Evolutionary conservation across 1,140 invertebrate species (phyloP).

Genomic region (Dysdera silvatica): DNA sequence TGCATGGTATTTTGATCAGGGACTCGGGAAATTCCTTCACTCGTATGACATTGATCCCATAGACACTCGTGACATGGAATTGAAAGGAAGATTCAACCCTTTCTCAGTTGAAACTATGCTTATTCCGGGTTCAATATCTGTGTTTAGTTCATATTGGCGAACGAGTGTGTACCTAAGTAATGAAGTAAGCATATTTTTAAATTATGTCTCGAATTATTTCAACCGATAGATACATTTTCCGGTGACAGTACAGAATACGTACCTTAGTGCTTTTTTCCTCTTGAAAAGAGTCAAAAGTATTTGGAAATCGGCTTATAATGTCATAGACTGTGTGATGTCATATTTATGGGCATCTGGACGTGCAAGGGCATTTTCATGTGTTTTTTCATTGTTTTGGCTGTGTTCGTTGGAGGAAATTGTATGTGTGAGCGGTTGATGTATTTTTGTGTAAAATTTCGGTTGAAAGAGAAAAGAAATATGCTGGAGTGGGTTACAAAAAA

Average conservation of each 20-base stretch:
- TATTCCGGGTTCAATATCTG: slow-evolving; percentile 34
- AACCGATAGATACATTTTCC: not conserved
- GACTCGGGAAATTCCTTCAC: slow-evolving; percentile 30
- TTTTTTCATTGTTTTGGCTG: no score
- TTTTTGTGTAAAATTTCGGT: no score
- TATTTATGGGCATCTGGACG: no score
- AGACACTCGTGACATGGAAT: slow-evolving; percentile 32
- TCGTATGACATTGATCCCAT: slow-evolving; percentile 24
- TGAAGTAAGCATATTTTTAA: slow-evolving; percentile 28
- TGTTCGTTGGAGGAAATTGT: no score
- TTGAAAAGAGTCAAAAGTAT: no score
- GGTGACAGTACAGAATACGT: no score
- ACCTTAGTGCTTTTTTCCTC: no score
- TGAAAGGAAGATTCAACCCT: slow-evolving; percentile 32
- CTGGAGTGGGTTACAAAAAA: no score
- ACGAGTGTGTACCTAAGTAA: slow-evolving; percentile 30
- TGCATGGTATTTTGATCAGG: slow-evolving; percentile 29
- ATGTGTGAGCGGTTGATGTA: no score
- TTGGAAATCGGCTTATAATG: no score
- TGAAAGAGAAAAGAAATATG: no score
- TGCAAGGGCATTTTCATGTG: not conserved
- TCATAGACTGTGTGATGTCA: no score
- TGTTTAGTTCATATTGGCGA: slow-evolving; percentile 35
- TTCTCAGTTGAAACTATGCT: slow-evolving; percentile 34
- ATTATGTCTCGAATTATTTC: not conserved